Conservation (phyloP, 2,113 vertebrate species). For the Grus americana region DNA sequence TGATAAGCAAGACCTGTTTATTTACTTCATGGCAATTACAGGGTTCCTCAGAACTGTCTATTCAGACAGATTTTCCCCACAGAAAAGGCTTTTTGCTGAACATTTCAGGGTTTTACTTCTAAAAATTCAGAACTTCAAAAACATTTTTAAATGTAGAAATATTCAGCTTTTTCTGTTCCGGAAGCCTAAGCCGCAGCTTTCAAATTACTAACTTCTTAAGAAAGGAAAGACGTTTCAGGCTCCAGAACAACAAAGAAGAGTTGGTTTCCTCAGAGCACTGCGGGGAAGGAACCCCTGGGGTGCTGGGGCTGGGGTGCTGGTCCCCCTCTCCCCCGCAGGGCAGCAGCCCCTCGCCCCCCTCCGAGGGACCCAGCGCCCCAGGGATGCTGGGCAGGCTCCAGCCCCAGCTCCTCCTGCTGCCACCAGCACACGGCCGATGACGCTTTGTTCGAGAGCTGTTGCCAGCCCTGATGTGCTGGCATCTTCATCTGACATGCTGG, state of each 20-base stretch:
- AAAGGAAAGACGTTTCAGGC: not conserved
- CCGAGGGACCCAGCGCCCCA: fast-evolving
- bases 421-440: fast-evolving
- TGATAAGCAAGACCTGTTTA: constrained; percentile 28
- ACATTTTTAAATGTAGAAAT: not conserved
- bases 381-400: fast-evolving
- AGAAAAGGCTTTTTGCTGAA: not conserved
- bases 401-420: not conserved
- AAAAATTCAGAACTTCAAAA: constrained; percentile 25
- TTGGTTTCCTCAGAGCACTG: not conserved
- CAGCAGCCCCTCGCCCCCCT: not conserved
- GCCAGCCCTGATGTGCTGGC: not conserved
- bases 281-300: not conserved
- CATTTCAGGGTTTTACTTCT: not conserved
- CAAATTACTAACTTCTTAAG: not conserved
- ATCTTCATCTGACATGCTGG: not conserved
- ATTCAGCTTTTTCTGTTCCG: not conserved
- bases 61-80: not conserved
- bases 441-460: not conserved
- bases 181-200: not conserved
- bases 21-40: constrained; percentile 31
- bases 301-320: not conserved
- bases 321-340: not conserved
- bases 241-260: not conserved
- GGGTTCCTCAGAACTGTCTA: not conserved